Evolutionary conservation across 2,888 invertebrate genomes (phyloP).

Genomic region (Eupithecia abbreviata): DNA sequence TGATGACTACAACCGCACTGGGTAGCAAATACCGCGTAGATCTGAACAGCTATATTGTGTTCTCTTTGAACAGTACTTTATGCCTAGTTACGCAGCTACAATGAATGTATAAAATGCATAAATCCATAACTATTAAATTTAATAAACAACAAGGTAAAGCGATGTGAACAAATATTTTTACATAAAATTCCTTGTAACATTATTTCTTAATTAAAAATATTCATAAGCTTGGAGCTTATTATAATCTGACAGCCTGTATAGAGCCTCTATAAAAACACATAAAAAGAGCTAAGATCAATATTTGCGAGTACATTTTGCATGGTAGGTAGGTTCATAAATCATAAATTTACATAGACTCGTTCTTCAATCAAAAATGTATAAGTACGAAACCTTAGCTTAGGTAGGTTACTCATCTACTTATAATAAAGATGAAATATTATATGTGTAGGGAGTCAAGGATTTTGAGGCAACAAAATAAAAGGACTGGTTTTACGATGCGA

Average conservation of each 20-base stretch:
- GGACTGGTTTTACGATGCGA: conserved; percentile 22
- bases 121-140: conserved; percentile 25
- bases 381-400: not conserved
- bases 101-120: conserved; percentile 36
- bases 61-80: not conserved
- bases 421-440: conserved; percentile 24
- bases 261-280: conserved; percentile 7
- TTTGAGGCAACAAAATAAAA: conserved; percentile 17
- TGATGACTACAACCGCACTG: not conserved
- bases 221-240: not conserved
- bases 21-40: not conserved
- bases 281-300: not conserved
- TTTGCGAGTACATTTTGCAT: conserved; percentile 9
- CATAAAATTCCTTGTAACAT: not conserved
- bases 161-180: conserved; percentile 17
- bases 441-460: conserved; percentile 25
- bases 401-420: conserved; percentile 7
- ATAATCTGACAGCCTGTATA: not conserved
- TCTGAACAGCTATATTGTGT: not conserved
- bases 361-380: conserved; percentile 19
- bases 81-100: conserved; percentile 22
- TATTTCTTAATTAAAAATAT: conserved; percentile 9
- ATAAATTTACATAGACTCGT: conserved; percentile 32
- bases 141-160: conserved; percentile 30
- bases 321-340: conserved; percentile 27